Base-by-base conservation (phyloP, 2,888 invertebrate genomes). In the Athripsodes cinereus region DNA sequence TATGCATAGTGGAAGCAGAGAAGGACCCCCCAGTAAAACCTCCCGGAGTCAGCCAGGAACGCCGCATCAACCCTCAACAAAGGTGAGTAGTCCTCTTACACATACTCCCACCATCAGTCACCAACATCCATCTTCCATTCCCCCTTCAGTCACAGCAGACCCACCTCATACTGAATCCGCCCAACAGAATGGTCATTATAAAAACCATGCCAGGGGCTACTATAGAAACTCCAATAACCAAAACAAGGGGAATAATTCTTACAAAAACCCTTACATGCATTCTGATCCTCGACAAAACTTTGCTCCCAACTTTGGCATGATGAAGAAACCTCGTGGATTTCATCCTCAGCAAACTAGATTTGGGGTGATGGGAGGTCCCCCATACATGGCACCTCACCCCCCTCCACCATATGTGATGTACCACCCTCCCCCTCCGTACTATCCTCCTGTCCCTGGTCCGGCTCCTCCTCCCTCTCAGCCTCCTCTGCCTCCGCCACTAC, bases 1-100 rank as follows among this genome's bases (percentile, higher is more conserved):
- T 57, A 61, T 68, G 55, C 53, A 62, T 56, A 61, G 55, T 54
- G 58, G 63, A 59, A 61, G 55, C 56, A 58, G 63, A 59, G 22
- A 52, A 44, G 26, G 50, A 51, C 48, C 62, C 47, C 57, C 57
- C 16, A 16, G 20, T 20, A 35, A 49, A 35, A 20, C 40, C 22
- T 31, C 22, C n/a, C 26, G 51, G 20, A 22, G 46, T n/a, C 54
- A 35, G 46, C 54, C 48, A 8, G 22, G 22, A 21, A 22, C 35
- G 21, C 52, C 20, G 31, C 52, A 22, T 1, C 57, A 34, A 6
- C 16, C 47, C 8, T 49, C 53, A 11, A 11, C 18, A 11, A 55
- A 59, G 59, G 59, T 59, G 26, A 55, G 59, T 55, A 47, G 34
- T 34, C 53, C 18, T 13, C 6, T 40, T 16, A 26, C 16, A 44